phyloP scores from a whole-genome alignment of 2,797 vertebrate species.

The Aratinga solstitialis region DNA sequence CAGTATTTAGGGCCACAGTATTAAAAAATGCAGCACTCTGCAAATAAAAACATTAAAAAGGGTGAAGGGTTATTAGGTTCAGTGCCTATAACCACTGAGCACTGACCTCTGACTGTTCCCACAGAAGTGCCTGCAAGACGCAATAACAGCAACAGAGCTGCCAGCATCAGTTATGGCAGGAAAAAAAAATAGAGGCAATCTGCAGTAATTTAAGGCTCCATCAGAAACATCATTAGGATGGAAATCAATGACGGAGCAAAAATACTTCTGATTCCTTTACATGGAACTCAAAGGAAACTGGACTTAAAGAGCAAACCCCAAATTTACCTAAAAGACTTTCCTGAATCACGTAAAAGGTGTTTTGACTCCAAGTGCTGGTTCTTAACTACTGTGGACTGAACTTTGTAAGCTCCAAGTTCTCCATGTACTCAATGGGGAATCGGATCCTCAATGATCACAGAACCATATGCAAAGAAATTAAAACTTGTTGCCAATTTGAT shows the following conservation, averaged over 20 bases:
- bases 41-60: slow-evolving; percentile 2
- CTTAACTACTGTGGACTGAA: not conserved
- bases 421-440: not conserved
- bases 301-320: not conserved
- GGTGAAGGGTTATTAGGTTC: slow-evolving; percentile 3
- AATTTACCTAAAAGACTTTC: not conserved
- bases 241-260: not conserved
- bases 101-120: not conserved
- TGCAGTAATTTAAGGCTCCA: not conserved
- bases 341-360: not conserved
- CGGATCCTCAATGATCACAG: not conserved
- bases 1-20: not conserved
- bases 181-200: not conserved
- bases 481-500: not conserved
- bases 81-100: not conserved
- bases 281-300: not conserved
- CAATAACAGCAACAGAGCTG: not conserved
- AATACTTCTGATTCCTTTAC: not conserved
- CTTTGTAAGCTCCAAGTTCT: not conserved
- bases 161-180: not conserved
- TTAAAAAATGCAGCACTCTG: not conserved
- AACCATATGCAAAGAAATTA: not conserved
- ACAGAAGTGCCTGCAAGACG: not conserved
- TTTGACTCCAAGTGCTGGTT: not conserved
- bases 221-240: not conserved